Evolutionary conservation across 2,888 invertebrate species (phyloP).

Genomic region (Molorchus minor): DNA sequence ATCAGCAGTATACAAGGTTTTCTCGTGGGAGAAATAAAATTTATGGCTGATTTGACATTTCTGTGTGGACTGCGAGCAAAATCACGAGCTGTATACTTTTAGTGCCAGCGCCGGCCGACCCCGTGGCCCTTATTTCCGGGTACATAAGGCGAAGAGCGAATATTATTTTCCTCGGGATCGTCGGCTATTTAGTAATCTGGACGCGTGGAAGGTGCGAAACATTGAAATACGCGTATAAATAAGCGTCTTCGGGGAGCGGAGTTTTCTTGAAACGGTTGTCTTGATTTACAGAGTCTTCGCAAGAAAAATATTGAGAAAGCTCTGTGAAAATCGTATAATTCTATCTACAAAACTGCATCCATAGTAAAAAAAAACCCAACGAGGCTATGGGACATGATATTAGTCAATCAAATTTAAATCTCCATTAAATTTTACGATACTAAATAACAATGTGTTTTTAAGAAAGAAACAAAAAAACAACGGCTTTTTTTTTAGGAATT

Average conservation of each 20-base stretch:
- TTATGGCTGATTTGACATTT: slow-evolving; percentile 67
- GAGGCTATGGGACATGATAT: too few species aligned
- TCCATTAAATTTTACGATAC: too few species aligned
- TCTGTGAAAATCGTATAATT: too few species aligned
- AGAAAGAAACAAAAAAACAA: too few species aligned
- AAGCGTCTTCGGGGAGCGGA: slow-evolving; percentile 44
- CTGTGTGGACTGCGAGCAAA: slow-evolving; percentile 52
- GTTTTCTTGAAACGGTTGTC: slow-evolving; percentile 22
- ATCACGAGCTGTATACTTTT: slow-evolving; percentile 32
- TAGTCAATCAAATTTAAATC: too few species aligned
- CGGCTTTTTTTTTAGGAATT: too few species aligned
- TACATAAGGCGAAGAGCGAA: slow-evolving; percentile 24
- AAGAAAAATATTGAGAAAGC: too few species aligned
- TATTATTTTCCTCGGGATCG: slow-evolving; percentile 42
- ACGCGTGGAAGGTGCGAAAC: slow-evolving; percentile 29
- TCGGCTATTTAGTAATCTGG: slow-evolving; percentile 44
- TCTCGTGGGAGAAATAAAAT: slow-evolving; percentile 66
- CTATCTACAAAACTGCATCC: too few species aligned
- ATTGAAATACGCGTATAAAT: slow-evolving; percentile 50
- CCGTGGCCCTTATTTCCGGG: background rate
- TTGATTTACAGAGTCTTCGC: slow-evolving; percentile 31
- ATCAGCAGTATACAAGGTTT: slow-evolving; percentile 28
- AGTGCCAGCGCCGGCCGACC: background rate
- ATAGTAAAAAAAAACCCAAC: too few species aligned
- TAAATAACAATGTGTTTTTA: too few species aligned